These are phyloP conservation scores for Butastur rufipennis DNA, from an alignment of 2,113 vertebrate genomes.

Conservation along the genomic window DNA sequence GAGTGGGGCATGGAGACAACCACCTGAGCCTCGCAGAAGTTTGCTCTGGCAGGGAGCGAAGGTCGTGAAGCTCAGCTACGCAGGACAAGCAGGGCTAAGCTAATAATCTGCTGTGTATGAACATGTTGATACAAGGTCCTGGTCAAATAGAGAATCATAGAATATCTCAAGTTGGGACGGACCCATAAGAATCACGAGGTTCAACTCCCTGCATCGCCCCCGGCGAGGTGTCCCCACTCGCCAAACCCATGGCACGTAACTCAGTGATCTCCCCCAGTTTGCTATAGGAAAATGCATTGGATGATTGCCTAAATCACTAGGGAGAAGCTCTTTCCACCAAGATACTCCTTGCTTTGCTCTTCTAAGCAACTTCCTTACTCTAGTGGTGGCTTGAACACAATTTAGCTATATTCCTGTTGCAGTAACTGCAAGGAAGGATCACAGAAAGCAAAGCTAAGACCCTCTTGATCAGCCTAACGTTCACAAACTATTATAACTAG, in stretches of 20 bases:
- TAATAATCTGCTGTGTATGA: neutral
- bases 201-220: neutral
- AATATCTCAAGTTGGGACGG: neutral
- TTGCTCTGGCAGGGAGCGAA: neutral
- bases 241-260: neutral
- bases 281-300: neutral
- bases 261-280: neutral
- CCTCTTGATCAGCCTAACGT: no score
- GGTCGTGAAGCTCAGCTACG: neutral
- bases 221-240: accelerated
- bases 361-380: neutral
- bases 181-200: accelerated
- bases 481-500: neutral
- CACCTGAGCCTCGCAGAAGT: neutral
- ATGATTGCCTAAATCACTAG: neutral
- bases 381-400: neutral
- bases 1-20: accelerated
- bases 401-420: neutral
- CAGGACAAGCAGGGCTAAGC: neutral
- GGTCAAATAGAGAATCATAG: accelerated
- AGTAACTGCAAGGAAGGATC: neutral
- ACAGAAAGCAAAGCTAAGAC: neutral
- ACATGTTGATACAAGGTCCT: neutral
- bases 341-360: neutral
- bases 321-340: neutral